A percentile compares a stretch with the other conserved stretches of the same genome.
Conservation (phyloP, 2,113 vertebrate species). For the Nothobranchius kuhntae region DNA sequence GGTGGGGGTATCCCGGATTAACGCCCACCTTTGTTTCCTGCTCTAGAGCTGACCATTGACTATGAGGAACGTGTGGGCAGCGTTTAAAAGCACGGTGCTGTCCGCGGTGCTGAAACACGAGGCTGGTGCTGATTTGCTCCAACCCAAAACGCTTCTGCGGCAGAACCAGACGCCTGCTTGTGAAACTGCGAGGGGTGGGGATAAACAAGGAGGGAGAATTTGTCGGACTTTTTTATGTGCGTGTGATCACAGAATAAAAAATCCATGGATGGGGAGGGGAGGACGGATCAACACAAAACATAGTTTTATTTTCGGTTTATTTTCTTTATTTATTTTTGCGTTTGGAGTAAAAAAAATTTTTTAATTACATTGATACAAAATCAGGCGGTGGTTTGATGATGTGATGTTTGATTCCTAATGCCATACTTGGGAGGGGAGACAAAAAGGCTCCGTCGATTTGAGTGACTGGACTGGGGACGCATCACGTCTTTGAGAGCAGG, state of each 20-base stretch:
- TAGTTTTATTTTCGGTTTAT: too few relatives aligned
- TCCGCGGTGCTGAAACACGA: slow-evolving; percentile 74
- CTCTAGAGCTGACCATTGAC: slow-evolving; percentile 40
- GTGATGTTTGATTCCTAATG: slow-evolving; percentile 64
- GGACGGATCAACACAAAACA: too few relatives aligned
- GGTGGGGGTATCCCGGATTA: slow-evolving; percentile 19
- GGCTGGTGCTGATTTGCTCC: too few relatives aligned
- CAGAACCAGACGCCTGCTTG: neutral
- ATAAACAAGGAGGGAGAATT: too few relatives aligned
- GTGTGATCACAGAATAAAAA: too few relatives aligned
- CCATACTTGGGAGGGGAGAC: slow-evolving; percentile 54
- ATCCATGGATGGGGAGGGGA: too few relatives aligned
- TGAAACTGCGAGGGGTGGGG: too few relatives aligned
- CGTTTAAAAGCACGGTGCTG: slow-evolving; percentile 44
- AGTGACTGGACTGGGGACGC: slow-evolving; percentile 67
- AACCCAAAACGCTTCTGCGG: neutral
- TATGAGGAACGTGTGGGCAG: slow-evolving; percentile 25
- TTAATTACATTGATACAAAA: too few relatives aligned
- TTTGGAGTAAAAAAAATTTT: too few relatives aligned
- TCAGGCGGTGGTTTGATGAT: slow-evolving; percentile 7
- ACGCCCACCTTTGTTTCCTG: slow-evolving; percentile 41
- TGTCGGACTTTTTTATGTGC: too few relatives aligned
- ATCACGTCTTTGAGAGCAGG: slow-evolving; percentile 40
- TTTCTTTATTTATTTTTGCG: too few relatives aligned
- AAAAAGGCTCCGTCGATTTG: slow-evolving; percentile 47